These are phyloP conservation scores for Holotrichia oblita DNA, from an alignment of 1,140 invertebrate genomes.

Conservation along the genomic window DNA sequence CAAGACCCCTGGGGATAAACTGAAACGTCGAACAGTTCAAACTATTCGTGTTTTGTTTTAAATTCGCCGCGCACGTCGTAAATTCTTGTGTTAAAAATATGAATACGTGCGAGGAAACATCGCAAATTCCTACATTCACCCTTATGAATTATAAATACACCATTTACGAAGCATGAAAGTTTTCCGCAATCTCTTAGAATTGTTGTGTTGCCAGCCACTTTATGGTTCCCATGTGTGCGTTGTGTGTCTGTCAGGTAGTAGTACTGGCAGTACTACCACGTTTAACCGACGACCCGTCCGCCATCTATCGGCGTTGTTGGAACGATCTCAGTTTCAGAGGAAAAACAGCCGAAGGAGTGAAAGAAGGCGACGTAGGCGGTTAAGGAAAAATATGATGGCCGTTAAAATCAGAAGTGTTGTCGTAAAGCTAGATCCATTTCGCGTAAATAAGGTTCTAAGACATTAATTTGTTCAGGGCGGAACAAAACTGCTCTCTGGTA, in stretches of 20 bases:
- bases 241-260: conserved; percentile 23
- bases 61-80: conserved; percentile 1
- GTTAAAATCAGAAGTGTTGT: conserved; percentile 36
- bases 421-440: conserved; percentile 29
- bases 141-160: conserved; percentile 34
- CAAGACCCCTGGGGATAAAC: not conserved
- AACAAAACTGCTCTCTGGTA: not conserved
- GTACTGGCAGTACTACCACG: not conserved
- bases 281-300: not conserved
- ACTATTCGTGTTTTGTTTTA: not conserved
- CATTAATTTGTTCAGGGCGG: conserved; percentile 3
- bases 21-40: not conserved
- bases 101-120: conserved; percentile 19
- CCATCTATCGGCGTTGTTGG: not conserved
- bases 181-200: conserved; percentile 35
- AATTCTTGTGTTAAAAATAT: conserved; percentile 25
- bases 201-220: conserved; percentile 25
- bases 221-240: conserved; percentile 26
- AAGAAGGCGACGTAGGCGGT: not conserved
- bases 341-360: not conserved
- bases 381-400: conserved; percentile 22
- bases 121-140: not conserved
- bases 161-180: conserved; percentile 30
- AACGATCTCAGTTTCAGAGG: not conserved
- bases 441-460: conserved; percentile 22